Conservation (phyloP, 2,113 vertebrate genomes). For the Cervus canadensis region DNA sequence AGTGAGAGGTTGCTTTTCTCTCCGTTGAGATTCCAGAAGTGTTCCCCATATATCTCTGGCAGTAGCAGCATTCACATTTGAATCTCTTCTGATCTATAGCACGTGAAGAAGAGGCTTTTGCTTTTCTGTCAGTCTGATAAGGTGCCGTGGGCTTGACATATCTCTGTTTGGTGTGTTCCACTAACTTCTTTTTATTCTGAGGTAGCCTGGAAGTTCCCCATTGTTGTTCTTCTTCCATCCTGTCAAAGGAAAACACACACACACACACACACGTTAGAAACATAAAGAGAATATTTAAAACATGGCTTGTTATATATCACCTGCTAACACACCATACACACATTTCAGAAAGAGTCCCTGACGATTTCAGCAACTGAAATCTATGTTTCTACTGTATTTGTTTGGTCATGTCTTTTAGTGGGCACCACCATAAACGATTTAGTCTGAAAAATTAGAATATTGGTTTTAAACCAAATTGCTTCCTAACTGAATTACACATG, state of each 20-base stretch:
- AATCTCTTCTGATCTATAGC: not conserved
- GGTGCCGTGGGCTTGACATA: not conserved
- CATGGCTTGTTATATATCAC: not conserved
- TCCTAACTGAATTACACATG: not conserved
- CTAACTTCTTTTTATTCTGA: not conserved
- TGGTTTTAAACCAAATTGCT: not conserved
- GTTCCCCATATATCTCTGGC: not conserved
- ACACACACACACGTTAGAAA: not conserved
- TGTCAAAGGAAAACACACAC: not conserved
- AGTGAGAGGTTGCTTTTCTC: not conserved
- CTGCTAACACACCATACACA: not conserved
- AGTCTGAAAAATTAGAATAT: not conserved
- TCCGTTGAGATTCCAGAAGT: not conserved
- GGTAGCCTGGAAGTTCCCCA: not conserved
- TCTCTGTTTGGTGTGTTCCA: not conserved
- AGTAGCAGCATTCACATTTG: constrained; percentile 34
- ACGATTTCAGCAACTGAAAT: not conserved
- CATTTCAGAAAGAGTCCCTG: not conserved
- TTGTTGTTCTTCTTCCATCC: constrained; percentile 12
- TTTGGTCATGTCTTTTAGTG: not conserved
- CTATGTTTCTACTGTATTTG: not conserved
- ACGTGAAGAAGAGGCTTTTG: not conserved
- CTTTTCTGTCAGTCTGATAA: not conserved
- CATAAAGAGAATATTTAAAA: not conserved
- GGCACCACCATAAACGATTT: not conserved